A percentile compares a stretch with the other conserved stretches of the same genome.
These are phyloP conservation scores for Augiades crinisus DNA, from an alignment of 2,888 invertebrate genomes.

Conservation along the genomic window DNA sequence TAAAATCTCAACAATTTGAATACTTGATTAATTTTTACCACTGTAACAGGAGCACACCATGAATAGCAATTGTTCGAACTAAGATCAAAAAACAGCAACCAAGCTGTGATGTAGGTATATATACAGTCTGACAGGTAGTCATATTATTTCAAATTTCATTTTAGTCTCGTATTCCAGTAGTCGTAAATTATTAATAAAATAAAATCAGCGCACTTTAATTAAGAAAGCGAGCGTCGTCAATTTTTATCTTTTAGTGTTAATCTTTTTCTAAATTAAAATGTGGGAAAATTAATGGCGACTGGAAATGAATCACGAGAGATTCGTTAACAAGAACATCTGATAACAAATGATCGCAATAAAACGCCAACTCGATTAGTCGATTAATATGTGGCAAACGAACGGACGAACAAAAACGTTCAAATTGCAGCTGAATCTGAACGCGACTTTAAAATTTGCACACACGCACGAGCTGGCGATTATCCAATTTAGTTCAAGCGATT, in stretches of 20 bases:
- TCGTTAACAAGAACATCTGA: slow-evolving; percentile 9
- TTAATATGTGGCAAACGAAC: slow-evolving; percentile 9
- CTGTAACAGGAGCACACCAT: no score
- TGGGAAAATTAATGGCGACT: slow-evolving; percentile 13
- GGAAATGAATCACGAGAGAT: background rate
- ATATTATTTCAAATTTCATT: no score
- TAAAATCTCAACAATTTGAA: no score
- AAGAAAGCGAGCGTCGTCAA: background rate
- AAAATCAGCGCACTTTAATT: no score
- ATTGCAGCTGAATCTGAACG: background rate
- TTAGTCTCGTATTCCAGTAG: no score
- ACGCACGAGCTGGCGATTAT: slow-evolving; percentile 11
- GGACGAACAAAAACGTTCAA: slow-evolving; percentile 3
- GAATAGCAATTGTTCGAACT: no score
- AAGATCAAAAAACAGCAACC: no score
- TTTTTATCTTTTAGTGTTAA: background rate
- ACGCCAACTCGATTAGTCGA: slow-evolving; percentile 8
- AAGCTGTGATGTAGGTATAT: no score
- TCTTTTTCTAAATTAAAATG: background rate
- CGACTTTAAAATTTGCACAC: slow-evolving; percentile 6
- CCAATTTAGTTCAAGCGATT: slow-evolving; percentile 13
- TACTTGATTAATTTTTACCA: no score
- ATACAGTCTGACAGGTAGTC: no score
- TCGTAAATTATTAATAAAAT: no score
- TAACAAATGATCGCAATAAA: slow-evolving; percentile 17